Evolutionary conservation across 2,797 vertebrate genomes (phyloP).

Genomic region (Gymnodraco acuticeps): DNA sequence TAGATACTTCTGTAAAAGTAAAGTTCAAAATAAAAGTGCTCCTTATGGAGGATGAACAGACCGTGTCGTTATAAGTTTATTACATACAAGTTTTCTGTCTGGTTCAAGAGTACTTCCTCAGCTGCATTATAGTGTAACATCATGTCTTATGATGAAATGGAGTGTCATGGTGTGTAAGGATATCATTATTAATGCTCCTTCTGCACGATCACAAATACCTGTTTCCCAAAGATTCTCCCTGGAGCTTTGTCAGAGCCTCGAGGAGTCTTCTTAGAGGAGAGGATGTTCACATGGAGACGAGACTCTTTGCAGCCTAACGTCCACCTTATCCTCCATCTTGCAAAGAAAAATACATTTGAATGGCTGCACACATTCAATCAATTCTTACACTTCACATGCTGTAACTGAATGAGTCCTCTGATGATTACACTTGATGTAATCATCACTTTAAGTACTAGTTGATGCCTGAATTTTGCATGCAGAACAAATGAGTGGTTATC

Average conservation of each 20-base stretch:
- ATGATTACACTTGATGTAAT: conserved; percentile 59
- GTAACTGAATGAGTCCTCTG: conserved; percentile 52
- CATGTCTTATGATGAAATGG: background rate
- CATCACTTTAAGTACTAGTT: conserved; percentile 11
- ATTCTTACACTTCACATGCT: conserved; percentile 50
- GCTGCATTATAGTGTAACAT: background rate
- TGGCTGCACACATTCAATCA: conserved; percentile 53
- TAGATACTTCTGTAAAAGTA: background rate
- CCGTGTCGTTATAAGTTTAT: too few relatives aligned
- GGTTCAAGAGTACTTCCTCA: background rate
- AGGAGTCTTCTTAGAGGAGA: conserved; percentile 5
- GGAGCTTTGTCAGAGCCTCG: background rate
- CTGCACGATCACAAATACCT: background rate
- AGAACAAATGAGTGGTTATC: background rate
- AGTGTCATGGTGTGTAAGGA: background rate
- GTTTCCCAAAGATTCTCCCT: background rate
- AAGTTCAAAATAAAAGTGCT: background rate
- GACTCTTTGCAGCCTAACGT: conserved; percentile 37
- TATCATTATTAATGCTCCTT: background rate
- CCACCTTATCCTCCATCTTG: conserved; percentile 32
- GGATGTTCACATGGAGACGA: background rate
- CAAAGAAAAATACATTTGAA: conserved; percentile 33
- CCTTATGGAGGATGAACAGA: background rate
- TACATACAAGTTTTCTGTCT: background rate
- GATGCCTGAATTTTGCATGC: conserved; percentile 22